Conservation (phyloP, 2,797 vertebrate species). For the Crax fasciolata region DNA sequence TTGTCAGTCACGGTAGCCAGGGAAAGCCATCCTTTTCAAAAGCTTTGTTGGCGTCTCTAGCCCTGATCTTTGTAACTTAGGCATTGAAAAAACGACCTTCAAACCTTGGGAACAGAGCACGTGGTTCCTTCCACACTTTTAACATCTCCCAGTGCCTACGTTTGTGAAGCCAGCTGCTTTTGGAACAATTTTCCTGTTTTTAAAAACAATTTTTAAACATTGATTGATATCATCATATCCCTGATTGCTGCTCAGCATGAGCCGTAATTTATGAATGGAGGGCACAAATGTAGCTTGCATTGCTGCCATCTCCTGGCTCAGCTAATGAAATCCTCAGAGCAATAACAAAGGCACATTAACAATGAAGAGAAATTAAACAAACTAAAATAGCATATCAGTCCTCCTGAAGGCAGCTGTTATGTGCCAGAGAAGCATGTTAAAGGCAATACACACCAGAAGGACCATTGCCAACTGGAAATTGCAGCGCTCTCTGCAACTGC, state of each 20-base stretch:
- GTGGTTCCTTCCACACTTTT: accelerated
- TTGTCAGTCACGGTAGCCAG: not conserved
- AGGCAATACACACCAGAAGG: constrained; percentile 36
- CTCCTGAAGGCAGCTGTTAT: constrained; percentile 30
- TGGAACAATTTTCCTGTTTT: not conserved
- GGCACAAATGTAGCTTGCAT: not conserved
- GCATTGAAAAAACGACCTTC: not conserved
- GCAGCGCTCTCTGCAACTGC: not conserved
- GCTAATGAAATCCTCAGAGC: constrained; percentile 13
- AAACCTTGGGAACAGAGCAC: not conserved
- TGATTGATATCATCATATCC: not conserved
- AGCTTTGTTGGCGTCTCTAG: not conserved
- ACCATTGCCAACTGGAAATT: constrained; percentile 36
- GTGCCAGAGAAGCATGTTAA: constrained; percentile 7
- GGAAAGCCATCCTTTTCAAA: not conserved
- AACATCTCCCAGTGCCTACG: not conserved
- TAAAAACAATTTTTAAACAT: not conserved
- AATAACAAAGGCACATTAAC: constrained; percentile 41
- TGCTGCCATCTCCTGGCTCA: constrained; percentile 75
- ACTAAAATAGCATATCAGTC: not conserved
- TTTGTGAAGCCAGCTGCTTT: not conserved
- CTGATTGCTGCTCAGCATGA: not conserved
- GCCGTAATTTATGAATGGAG: not conserved
- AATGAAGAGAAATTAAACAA: constrained; percentile 36
- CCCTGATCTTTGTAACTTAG: not conserved